Evolutionary conservation across 30 jellyfish, hydroid and myxozoan species (phyloP).

Genomic region (Haliclystus octoradiatus): DNA sequence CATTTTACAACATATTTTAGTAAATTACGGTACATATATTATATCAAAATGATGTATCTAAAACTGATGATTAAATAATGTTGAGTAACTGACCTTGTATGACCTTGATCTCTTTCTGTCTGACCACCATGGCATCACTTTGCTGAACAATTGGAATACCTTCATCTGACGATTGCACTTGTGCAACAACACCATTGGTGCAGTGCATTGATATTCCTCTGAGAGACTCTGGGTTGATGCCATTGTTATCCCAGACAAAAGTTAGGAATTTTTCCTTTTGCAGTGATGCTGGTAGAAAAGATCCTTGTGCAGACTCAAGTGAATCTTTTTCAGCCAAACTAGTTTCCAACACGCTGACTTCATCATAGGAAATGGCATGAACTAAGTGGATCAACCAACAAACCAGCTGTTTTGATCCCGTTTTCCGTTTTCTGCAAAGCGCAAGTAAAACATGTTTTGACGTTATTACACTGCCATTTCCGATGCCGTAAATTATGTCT

Average conservation of each 20-base stretch:
- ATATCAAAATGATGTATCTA: too few species aligned
- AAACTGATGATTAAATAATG: too few species aligned
- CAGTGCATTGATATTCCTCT: constrained; percentile 7
- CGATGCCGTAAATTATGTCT: constrained; percentile 10
- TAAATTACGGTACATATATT: too few species aligned
- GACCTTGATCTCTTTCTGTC: background rate
- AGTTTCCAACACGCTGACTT: constrained; percentile 3
- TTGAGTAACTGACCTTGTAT: too few species aligned
- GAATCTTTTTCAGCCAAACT: background rate
- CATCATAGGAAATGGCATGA: constrained; percentile 4
- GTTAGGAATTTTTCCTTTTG: constrained; percentile 5
- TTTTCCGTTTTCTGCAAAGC: constrained; percentile 9
- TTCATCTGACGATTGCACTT: background rate
- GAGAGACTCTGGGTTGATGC: constrained; percentile 12
- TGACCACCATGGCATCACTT: background rate
- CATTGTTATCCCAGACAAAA: constrained; percentile 20
- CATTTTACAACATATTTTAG: too few species aligned
- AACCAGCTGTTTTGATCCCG: constrained; percentile 22
- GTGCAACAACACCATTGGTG: constrained; percentile 1
- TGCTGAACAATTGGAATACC: constrained; percentile 10
- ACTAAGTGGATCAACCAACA: constrained; percentile 11
- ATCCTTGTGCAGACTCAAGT: background rate
- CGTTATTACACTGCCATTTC: constrained; percentile 5
- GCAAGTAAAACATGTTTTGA: constrained; percentile 9
- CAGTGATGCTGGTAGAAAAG: background rate